Percentiles rank a stretch among this genome's conserved stretches.
phyloP scores from a whole-genome alignment of 92 coral and sea anemone genomes.

The Palythoa caribaeorum region DNA sequence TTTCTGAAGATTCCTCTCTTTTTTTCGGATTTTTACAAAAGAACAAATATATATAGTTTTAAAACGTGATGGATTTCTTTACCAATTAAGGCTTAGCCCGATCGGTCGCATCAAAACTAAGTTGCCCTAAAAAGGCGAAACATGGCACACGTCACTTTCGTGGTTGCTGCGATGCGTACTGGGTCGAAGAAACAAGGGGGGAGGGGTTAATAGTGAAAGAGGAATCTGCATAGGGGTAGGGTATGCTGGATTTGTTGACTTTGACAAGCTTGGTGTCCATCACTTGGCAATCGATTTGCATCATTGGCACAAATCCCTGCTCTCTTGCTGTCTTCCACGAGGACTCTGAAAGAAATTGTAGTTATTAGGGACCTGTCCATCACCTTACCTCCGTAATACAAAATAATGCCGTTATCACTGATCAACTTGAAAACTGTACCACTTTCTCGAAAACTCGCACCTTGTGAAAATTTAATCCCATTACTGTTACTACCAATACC shows the following conservation, averaged over 20 bases:
- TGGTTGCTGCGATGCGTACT: constrained; percentile 40
- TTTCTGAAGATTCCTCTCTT: not conserved
- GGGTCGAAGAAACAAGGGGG: constrained; percentile 42
- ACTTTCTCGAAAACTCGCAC: no score
- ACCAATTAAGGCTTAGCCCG: not conserved
- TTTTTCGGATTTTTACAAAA: not conserved
- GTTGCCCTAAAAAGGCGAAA: not conserved
- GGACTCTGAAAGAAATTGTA: constrained; percentile 52
- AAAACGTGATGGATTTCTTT: not conserved
- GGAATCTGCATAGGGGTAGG: constrained; percentile 74
- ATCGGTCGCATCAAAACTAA: not conserved
- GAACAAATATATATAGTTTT: not conserved
- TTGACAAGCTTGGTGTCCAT: constrained; percentile 86
- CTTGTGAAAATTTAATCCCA: no score
- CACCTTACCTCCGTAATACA: not conserved
- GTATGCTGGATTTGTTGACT: constrained; percentile 93
- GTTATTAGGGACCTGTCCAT: not conserved
- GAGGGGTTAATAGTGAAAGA: constrained; percentile 67
- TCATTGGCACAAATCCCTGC: constrained; percentile 85
- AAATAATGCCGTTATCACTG: no score
- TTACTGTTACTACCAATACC: no score
- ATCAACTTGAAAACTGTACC: no score
- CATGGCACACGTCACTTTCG: constrained; percentile 12
- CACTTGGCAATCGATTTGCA: constrained; percentile 95
- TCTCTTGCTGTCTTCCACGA: constrained; percentile 73